Evolutionary conservation across 35 echinoderm and acorn worm genomes (phyloP), one percentile per base, ranked within the genome.

Genomic region (Diadema setosum): DNA sequence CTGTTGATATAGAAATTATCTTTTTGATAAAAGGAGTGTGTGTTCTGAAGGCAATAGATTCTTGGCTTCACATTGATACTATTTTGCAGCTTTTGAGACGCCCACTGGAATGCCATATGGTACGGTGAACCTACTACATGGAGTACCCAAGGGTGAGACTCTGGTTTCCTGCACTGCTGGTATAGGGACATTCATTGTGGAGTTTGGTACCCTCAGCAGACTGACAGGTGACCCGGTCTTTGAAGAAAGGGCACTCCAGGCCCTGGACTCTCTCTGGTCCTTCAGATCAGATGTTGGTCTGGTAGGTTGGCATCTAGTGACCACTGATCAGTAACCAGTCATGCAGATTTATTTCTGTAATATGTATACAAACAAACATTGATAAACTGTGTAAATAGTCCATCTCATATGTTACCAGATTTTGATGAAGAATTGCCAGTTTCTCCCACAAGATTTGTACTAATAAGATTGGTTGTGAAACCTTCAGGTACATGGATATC

Each of bases 11-110:
- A n/a, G n/a, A n/a, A n/a, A n/a, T n/a, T n/a, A n/a, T n/a, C n/a
- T n/a, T n/a, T n/a, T n/a, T n/a, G n/a, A n/a, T n/a, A n/a, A n/a
- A n/a, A n/a, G n/a, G n/a, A n/a, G n/a, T n/a, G n/a, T n/a, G n/a
- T n/a, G n/a, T n/a, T n/a, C n/a, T n/a, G n/a, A n/a, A n/a, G n/a
- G n/a, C n/a, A n/a, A n/a, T n/a, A n/a, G n/a, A n/a, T n/a, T n/a
- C n/a, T n/a, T n/a, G n/a, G n/a, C n/a, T n/a, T n/a, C n/a, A n/a
- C n/a, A n/a, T n/a, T n/a, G n/a, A n/a, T n/a, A n/a, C n/a, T n/a
- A n/a, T n/a, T n/a, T n/a, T n/a, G n/a, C n/a, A 98, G 96, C 92
- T 35, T 98, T 98, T 86, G 49, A 94, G 23, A 98, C 96, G 39
- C 84, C 84, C 0, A 91, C 92, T 9, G 88, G 92, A 5, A 98